A percentile compares a stretch with the other conserved stretches of the same genome.
Evolutionary conservation across 2,797 vertebrate species (phyloP).

Genomic region (Nannoperca obscura): DNA sequence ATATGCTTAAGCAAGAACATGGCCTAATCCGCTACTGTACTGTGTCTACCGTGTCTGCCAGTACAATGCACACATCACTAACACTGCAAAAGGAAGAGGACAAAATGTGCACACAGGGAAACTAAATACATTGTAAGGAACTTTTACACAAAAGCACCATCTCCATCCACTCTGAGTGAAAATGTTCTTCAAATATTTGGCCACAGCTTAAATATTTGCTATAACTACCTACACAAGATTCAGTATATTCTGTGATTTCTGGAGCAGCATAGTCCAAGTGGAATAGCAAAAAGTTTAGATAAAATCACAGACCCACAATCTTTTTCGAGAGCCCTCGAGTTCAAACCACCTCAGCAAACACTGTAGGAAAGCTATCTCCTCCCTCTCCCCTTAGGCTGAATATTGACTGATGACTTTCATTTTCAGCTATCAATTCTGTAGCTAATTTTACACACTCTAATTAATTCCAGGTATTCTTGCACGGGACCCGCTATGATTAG

Average conservation of each 20-base stretch:
- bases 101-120: background rate
- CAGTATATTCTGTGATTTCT: constrained; percentile 7
- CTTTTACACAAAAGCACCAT: background rate
- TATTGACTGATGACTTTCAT: constrained; percentile 81
- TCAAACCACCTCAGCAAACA: constrained; percentile 40
- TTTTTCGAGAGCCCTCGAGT: constrained; percentile 32
- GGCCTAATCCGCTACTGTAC: constrained; percentile 59
- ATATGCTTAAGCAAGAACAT: constrained; percentile 68
- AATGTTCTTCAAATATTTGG: background rate
- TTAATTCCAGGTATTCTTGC: constrained; percentile 75
- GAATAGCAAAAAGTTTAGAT: constrained; percentile 18
- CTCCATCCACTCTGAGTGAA: background rate
- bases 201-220: background rate
- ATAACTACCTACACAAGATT: background rate
- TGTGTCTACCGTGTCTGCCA: constrained; percentile 22
- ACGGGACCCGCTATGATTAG: constrained; percentile 54
- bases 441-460: constrained; percentile 81
- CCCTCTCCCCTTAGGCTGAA: constrained; percentile 57
- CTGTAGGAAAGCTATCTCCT: constrained; percentile 37
- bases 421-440: constrained; percentile 71
- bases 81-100: constrained; percentile 9
- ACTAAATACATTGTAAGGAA: background rate
- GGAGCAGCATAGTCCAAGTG: background rate
- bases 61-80: constrained; percentile 40
- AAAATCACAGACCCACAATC: constrained; percentile 19